phyloP scores from a whole-genome alignment of 2,113 vertebrate genomes.

The Petroica traversi region DNA sequence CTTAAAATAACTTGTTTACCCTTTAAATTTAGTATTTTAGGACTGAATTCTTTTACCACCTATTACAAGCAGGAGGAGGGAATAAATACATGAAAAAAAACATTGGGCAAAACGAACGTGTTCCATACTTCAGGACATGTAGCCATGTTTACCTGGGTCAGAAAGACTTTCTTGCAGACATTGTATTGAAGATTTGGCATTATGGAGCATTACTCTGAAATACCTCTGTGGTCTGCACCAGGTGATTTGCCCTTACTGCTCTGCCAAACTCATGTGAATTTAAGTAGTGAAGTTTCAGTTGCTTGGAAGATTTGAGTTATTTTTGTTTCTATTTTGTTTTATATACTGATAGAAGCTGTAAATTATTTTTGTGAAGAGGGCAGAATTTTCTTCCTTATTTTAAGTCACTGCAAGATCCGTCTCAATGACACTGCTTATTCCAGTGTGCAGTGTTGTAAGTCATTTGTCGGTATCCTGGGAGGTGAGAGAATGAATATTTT shows the following conservation, averaged over 20 bases:
- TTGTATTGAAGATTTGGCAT: not conserved
- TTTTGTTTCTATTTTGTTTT: not conserved
- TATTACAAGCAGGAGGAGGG: not conserved
- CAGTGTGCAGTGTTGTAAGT: not conserved
- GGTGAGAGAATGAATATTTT: not conserved
- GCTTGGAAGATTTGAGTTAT: not conserved
- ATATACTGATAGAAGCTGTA: not conserved
- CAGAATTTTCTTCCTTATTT: not conserved
- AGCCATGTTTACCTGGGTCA: not conserved
- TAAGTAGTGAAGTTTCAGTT: not conserved
- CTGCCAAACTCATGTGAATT: not conserved
- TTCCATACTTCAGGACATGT: not conserved
- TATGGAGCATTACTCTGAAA: not conserved
- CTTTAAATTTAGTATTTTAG: not conserved
- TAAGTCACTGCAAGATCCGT: not conserved
- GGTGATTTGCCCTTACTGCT: not conserved
- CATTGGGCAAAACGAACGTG: not conserved
- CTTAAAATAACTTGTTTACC: not conserved
- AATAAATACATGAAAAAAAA: not conserved
- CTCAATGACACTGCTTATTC: not conserved
- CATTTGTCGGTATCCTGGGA: not conserved
- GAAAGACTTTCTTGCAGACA: not conserved
- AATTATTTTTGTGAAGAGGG: not conserved
- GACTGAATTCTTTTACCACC: not conserved
- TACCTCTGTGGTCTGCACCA: not conserved